Conservation (phyloP, 1,140 invertebrate species). For the Drosophila murphyi region DNA sequence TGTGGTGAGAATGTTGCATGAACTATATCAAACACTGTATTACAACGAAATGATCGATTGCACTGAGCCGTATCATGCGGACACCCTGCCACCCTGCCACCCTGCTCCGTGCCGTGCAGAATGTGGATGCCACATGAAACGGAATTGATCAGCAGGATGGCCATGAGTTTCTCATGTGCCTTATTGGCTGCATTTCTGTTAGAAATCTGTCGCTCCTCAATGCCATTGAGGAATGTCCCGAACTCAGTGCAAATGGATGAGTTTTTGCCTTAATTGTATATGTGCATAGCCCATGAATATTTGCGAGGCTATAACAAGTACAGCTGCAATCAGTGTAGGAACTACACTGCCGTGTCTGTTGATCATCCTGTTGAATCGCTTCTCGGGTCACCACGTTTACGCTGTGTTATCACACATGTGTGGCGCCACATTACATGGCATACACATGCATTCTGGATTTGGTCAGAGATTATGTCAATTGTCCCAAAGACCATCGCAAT, state of each 20-base stretch:
- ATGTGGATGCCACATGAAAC: conserved; percentile 95
- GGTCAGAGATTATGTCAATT: conserved; percentile 86
- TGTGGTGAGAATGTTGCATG: conserved; percentile 91
- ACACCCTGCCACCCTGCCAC: conserved; percentile 91
- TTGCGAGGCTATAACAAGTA: conserved; percentile 94
- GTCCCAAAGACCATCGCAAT: conserved; percentile 85
- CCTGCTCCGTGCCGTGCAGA: conserved; percentile 92
- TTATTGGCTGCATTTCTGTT: conserved; percentile 94
- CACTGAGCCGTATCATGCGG: conserved; percentile 91
- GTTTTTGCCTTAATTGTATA: conserved; percentile 9
- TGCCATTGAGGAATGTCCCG: conserved; percentile 77
- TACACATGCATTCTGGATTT: conserved; percentile 90
- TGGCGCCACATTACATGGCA: conserved; percentile 95
- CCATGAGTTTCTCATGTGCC: conserved; percentile 94
- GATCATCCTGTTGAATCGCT: conserved; percentile 94
- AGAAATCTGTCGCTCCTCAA: conserved; percentile 89
- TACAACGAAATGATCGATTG: conserved; percentile 90
- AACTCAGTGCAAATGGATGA: conserved; percentile 84
- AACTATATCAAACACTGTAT: conserved; percentile 90
- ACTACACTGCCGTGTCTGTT: conserved; percentile 94
- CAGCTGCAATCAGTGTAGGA: conserved; percentile 92
- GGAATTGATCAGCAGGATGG: conserved; percentile 95
- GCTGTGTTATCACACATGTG: conserved; percentile 95
- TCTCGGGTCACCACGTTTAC: conserved; percentile 92
- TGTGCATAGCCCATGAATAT: conserved; percentile 93